Evolutionary conservation across 1,140 invertebrate genomes (phyloP), one percentile per base, ranked within the genome.

Genomic region (Dendroctonus valens): DNA sequence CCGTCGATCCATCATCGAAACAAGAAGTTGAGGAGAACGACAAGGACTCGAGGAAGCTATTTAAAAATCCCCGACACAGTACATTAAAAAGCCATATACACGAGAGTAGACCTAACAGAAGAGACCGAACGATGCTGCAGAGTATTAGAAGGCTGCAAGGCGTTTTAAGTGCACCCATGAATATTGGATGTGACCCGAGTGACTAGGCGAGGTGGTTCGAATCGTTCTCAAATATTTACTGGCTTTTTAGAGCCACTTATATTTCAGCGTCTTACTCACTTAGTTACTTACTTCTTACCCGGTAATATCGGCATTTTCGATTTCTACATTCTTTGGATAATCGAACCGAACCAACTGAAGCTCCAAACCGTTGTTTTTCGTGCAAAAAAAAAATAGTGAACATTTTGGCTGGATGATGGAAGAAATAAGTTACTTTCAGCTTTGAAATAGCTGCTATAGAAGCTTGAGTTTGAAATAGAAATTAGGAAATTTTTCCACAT

Each of bases 121-220:
- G 37, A 50, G 44, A 42, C 58, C 41, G 39, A 42, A 14, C 58
- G 58, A 42, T 44, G 41, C 39, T 57, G 54, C 40, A 14, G 41
- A 39, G 58, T 59, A 59, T 59, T 59, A 59, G 58, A 40, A 49
- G 39, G 58, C 44, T 59, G 58, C 41, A 59, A 59, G 58, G 58
- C 58, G 58, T 59, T 59, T 59, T 59, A 59, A 59, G 58, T 59
- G 58, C 58, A 49, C 58, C 58, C 58, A 59, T 59, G 58, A 59
- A 59, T 59, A 59, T 59, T 59, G 58, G 58, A 59, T 59, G 58
- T 46, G 58, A 46, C 58, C 58, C 58, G 58, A 59, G 58, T 59
- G 58, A 59, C 58, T 59, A 59, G 58, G 58, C 58, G 58, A 59
- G 58, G 58, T 59, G 58, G 44, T 38, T 59, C 44, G 44, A 49